Evolutionary conservation across 2,888 invertebrate genomes (phyloP), one percentile per base, ranked within the genome.

Genomic region (Seira musarum): DNA sequence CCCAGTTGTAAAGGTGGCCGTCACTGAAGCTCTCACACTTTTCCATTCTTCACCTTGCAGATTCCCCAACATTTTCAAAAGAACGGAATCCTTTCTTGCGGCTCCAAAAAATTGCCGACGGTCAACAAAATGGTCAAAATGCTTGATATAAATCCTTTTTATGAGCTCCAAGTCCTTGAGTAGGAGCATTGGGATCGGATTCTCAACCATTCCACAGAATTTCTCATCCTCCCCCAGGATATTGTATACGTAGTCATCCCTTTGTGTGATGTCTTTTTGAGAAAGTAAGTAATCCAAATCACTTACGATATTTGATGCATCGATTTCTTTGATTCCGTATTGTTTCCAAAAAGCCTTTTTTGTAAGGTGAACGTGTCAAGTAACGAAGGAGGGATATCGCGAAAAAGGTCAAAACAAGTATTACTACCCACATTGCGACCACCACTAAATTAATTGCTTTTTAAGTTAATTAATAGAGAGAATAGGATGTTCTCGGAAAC

Each of bases 41-140:
- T 65, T 76, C 76, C 76, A 76, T 25, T 76, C 69, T 2, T 69
- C 69, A 13, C 76, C 76, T 30, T 70, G 25, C 19, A 76, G 64
- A 35, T 70, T 76, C 0, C 69, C 76, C 21, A 76, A 22, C 69
- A 76, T 69, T 57, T 69, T 70, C 15, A 60, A 22, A 15, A 76
- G 64, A 1, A 76, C 57, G 17, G 64, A 64, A 30, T 76, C 57
- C 2, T 69, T 64, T 30, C 65, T 64, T 1, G 76, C 63, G 5
- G 65, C 69, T 6, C 53, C 69, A 22, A 65, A 65, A 57, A 76
- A 67, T 17, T 5, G 25, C 13, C 81, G 72, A 1, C 81, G 76
- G 24, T 81, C 73, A 6, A 81, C 69, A 66, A 81, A 81, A 21
- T 77, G 30, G 17, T 77, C 72, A 65, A 77, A 81, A 21, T 77